Evolutionary conservation across 2,113 vertebrate genomes (phyloP).

Genomic region (Lagopus muta): DNA sequence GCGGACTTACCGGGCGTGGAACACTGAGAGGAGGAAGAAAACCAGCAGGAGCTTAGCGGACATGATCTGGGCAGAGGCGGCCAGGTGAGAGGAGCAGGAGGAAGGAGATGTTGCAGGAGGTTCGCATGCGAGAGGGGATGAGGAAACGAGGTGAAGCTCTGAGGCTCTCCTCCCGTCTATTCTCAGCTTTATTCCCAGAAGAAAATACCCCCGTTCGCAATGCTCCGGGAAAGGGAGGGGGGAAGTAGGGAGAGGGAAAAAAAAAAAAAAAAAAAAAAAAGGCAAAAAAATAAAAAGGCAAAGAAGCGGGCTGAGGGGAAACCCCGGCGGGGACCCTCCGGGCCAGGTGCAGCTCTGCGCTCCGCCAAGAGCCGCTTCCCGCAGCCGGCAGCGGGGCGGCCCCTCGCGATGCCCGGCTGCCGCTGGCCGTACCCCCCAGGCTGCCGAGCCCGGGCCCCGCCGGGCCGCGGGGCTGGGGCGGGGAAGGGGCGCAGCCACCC

Average conservation of each 20-base stretch:
- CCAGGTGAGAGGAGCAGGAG: slow-evolving; percentile 62
- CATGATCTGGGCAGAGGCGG: slow-evolving; percentile 78
- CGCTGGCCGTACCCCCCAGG: slow-evolving; percentile 37
- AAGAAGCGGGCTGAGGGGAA: not conserved
- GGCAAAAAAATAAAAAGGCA: not conserved
- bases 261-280: not conserved
- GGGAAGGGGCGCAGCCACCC: no score
- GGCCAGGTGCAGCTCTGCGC: slow-evolving; percentile 59
- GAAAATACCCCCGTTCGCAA: slow-evolving; percentile 19
- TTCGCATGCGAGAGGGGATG: not conserved
- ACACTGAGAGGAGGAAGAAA: slow-evolving; percentile 85
- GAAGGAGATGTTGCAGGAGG: not conserved
- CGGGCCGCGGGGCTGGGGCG: not conserved
- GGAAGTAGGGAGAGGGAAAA: not conserved
- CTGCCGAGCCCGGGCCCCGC: not conserved
- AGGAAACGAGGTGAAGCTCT: not conserved
- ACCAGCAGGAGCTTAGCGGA: slow-evolving; percentile 79
- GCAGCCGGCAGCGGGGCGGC: slow-evolving; percentile 36
- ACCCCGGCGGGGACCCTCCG: slow-evolving; percentile 55
- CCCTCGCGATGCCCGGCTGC: slow-evolving; percentile 51
- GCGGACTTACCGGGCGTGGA: slow-evolving; percentile 87
- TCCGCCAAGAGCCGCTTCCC: not conserved
- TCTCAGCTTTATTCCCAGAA: slow-evolving; percentile 24
- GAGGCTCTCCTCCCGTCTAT: not conserved
- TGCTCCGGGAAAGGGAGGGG: not conserved